Evolutionary conservation across 1,140 invertebrate species (phyloP), one percentile per base, ranked within the genome.

Genomic region (Zaprionus gabonicus): DNA sequence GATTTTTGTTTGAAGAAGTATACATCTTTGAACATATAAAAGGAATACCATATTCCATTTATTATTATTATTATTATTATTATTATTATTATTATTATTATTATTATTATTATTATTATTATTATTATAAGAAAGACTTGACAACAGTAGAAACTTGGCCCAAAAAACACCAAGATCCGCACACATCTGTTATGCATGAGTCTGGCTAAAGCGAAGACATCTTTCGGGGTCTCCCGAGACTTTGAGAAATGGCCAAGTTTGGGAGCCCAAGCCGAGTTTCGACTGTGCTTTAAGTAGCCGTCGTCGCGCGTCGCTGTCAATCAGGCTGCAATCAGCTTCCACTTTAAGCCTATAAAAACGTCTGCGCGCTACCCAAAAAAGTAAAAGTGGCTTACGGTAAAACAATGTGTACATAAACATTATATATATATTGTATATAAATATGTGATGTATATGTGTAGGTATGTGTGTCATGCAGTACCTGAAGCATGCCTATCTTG

Each of bases 341-440:
- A 82, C 84, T 80, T 83, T 71, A 82, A 83, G 84, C 81, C 84
- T 81, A 87, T 87, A 87, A 87, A 87, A 88, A 81, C 62, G 77
- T 84, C 84, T 82, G 76, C 71, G 66, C 41, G 41, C 41, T 46
- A 31, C 38, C 25, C 27, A 27, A 56, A 87, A 86, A 87, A 87
- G 84, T 88, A 87, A 87, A 87, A 87, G 83, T 87, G 83, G 84
- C 83, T 88, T 88, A 87, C 83, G 84, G 84, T 87, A 83, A 88
- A 87, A 65, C 60, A 56, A 82, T 72, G 70, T 34, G 64, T 49
- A 34, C 31, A 41, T 38, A 62, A 17, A 67, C 23, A 36, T 17
- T 46, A 2, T 46, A 63, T 23, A 58, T 36, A 20, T 58, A 58
- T 20, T 20, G 20, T 20, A 20, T 20, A 20, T 23, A 23, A 23